Evolutionary conservation across 2,888 invertebrate genomes (phyloP), one percentile per base, ranked within the genome.

Genomic region (Chydorus sphaericus): DNA sequence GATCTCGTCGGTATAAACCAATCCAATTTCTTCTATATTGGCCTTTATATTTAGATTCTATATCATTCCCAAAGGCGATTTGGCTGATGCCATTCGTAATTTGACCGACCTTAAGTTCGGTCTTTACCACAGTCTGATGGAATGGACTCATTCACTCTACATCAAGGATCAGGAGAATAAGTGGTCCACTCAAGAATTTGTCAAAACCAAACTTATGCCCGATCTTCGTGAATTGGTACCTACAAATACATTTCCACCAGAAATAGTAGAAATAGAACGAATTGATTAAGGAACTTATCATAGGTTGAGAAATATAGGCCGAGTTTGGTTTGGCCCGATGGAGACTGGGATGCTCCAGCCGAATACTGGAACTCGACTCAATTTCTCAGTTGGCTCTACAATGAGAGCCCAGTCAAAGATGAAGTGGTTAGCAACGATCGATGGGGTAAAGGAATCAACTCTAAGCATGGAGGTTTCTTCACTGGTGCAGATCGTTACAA

Each of bases 311-410:
- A 58, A 20, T 71, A 71, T 58, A 55, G 64, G 26, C 70, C 70
- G 1, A 67, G 68, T 5, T 61, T 70, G 1, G 61, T 70, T 36
- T 70, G 70, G 70, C 59, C 63, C 37, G 70, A 71, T 57, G 70
- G 71, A n/a, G 65, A 72, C n/a, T n/a, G n/a, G n/a, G n/a, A n/a
- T n/a, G n/a, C 88, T 0, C 70, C 77, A 1, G 83, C 83, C 59
- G 73, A 73, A 1, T 93, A 93, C 64, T 94, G 90, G 89, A 79
- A 79, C 61, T 80, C 90, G 0, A 82, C 80, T 48, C 82, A 86
- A 56, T 85, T 94, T 64, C 71, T 94, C 33, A 82, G 91, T 1
- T 93, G 92, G 92, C 71, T 93, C n/a, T 94, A 90, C 65, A 93
- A 90, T 65, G 83, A 88, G 0, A 92, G 92, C 66, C 88, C 89